Conservation (phyloP, 2,797 vertebrate species). For the Iguana delicatissima region DNA sequence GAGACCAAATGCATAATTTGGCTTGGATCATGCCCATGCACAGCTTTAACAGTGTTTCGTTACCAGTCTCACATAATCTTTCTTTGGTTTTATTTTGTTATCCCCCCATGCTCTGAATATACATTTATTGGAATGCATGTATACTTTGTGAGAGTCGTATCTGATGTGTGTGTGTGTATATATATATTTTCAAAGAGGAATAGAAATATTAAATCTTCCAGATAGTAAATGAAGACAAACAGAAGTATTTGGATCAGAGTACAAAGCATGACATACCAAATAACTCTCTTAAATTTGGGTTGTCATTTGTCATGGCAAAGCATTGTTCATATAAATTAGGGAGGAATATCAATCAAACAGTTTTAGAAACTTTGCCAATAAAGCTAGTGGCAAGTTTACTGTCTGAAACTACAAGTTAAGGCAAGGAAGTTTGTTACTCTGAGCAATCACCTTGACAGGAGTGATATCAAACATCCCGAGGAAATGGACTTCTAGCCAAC, state of each 20-base stretch:
- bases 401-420: conserved; percentile 64
- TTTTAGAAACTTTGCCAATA: conserved; percentile 69
- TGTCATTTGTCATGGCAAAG: conserved; percentile 33
- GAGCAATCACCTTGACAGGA: conserved; percentile 56
- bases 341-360: conserved; percentile 70
- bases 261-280: conserved; percentile 27
- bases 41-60: background rate
- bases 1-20: background rate
- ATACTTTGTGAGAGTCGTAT: background rate
- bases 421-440: conserved; percentile 48
- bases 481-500: conserved; percentile 44
- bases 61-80: background rate
- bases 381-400: conserved; percentile 44
- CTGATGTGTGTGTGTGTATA: background rate
- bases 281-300: conserved; percentile 8
- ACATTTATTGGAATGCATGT: background rate
- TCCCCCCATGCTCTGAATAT: background rate
- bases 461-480: conserved; percentile 42
- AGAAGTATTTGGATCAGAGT: conserved; percentile 20
- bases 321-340: conserved; percentile 49
- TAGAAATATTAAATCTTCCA: background rate
- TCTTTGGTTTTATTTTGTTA: background rate
- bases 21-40: background rate
- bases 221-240: background rate
- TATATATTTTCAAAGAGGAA: background rate